Conservation (phyloP, 2,888 invertebrate genomes). For the Liopterus haemorrhoidalis region DNA sequence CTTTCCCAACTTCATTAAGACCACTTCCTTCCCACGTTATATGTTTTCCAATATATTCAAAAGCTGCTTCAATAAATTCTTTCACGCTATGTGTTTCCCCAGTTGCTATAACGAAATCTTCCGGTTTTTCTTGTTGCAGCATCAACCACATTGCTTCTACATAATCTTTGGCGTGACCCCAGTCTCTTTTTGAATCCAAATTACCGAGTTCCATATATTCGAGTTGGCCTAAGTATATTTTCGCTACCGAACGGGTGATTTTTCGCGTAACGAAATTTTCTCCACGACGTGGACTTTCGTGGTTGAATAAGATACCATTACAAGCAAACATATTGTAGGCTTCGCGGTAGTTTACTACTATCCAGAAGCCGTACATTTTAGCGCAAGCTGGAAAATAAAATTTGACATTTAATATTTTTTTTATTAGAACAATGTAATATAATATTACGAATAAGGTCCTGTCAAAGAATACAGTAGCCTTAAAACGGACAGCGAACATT, state of each 20-base stretch:
- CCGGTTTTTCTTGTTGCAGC: conserved; percentile 85
- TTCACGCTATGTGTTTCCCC: conserved; percentile 91
- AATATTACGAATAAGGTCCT: background rate
- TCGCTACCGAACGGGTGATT: conserved; percentile 95
- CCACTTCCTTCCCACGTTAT: conserved; percentile 88
- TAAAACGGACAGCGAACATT: background rate
- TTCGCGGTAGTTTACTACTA: conserved; percentile 90
- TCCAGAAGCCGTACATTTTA: conserved; percentile 94
- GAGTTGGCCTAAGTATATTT: conserved; percentile 84
- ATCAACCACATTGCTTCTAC: conserved; percentile 99
- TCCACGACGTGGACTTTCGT: conserved; percentile 90
- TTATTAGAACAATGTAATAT: background rate
- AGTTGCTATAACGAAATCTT: conserved; percentile 97
- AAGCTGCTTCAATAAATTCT: conserved; percentile 92
- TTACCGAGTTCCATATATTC: conserved; percentile 87
- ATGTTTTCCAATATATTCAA: conserved; percentile 70
- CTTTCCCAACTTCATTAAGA: conserved; percentile 70
- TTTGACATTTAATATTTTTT: conserved; percentile 2
- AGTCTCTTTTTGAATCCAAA: conserved; percentile 91
- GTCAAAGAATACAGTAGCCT: background rate
- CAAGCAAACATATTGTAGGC: conserved; percentile 94
- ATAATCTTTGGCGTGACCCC: conserved; percentile 97
- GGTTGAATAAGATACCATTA: conserved; percentile 94
- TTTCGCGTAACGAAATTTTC: conserved; percentile 99
- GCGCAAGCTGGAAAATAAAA: conserved; percentile 68